Evolutionary conservation across 2,113 vertebrate species (phyloP).

Genomic region (Halcyon senegalensis): DNA sequence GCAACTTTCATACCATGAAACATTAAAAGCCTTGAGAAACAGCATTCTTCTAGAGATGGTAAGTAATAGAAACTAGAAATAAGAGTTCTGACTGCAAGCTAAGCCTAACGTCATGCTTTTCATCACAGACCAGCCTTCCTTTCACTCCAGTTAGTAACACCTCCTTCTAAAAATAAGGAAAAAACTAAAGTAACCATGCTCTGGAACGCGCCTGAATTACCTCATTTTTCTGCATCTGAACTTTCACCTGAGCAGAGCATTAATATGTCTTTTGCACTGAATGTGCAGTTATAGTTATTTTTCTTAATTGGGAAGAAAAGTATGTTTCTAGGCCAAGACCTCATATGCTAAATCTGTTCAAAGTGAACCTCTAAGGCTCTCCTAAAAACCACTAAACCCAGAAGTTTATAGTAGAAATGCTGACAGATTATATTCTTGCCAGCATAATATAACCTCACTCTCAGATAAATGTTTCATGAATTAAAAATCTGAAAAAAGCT

Average conservation of each 20-base stretch:
- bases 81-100: background rate
- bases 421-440: constrained; percentile 70
- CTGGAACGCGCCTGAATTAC: background rate
- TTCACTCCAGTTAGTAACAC: background rate
- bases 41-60: background rate
- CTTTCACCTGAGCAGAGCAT: background rate
- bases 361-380: constrained; percentile 69
- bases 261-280: background rate
- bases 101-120: background rate
- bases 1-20: background rate
- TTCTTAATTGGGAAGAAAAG: constrained; percentile 64
- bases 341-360: constrained; percentile 69
- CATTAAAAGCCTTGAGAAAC: background rate
- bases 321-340: constrained; percentile 60
- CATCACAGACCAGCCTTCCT: background rate
- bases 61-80: background rate
- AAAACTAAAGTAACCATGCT: background rate
- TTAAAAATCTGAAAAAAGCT: constrained; percentile 72
- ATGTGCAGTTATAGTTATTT: background rate
- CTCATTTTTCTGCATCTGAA: background rate
- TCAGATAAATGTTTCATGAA: constrained; percentile 83
- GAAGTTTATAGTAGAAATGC: constrained; percentile 68
- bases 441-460: constrained; percentile 73
- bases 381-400: constrained; percentile 46
- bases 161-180: background rate